Evolutionary conservation across 1,140 invertebrate species (phyloP), one percentile per base, ranked within the genome.

Genomic region (Formica selysi): DNA sequence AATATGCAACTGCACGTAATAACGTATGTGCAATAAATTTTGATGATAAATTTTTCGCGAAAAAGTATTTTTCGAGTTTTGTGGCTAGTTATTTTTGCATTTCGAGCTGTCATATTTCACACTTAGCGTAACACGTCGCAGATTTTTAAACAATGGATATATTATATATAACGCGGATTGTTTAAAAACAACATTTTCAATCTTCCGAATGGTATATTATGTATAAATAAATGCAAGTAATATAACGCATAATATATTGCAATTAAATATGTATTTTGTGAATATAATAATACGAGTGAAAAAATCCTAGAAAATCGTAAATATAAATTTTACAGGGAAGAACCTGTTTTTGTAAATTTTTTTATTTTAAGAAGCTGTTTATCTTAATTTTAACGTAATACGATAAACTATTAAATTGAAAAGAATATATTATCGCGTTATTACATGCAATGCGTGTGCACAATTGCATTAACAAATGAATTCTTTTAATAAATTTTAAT

Each of bases 1-100:
- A 76, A 76, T 76, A 76, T 76, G 76, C 48, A 22, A 54, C 62
- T 38, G 44, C 76, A 70, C 76, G 32, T 41, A 70, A 70, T 13
- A 70, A n/a, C 44, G 3, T 36, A 38, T 38, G 10, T 29, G 32
- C 22, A 26, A 80, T 70, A 81, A 73, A 81, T 81, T 73, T 61
- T 19, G 11, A 61, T 73, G 67, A 81, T 59, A 81, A 73, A 81
- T 80, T 38, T 16, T 54, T 38, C 29, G 54, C n/a, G 22, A 22
- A 2, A 44, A 44, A 70, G 44, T 41, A 54, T 54, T 68, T 68
- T 79, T 68, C 6, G 32, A 59, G 44, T 65, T 65, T 73, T 36
- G 11, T 71, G 5, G 22, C 19, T 13, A n/a, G 36, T 81, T 81
- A 61, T 81, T 68, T 73, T 81, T 22, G 67, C 26, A 61, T 41